Base-by-base conservation (phyloP, 1,140 invertebrate species). In the Drosophila micromelanica region DNA sequence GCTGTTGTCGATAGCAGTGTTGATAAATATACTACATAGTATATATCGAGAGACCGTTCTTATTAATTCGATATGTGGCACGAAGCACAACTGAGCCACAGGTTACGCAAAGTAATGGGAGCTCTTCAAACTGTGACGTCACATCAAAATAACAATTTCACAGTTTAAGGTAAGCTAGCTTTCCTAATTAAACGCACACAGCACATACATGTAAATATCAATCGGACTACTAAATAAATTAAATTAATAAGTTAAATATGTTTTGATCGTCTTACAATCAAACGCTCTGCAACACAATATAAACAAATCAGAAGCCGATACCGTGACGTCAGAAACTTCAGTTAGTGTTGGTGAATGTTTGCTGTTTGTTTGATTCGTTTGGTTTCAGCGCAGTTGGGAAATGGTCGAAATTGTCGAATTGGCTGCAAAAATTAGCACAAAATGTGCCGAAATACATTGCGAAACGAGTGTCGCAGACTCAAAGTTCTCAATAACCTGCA, bases 391-490 rank as follows among this genome's bases (percentile, higher is more conserved):
- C 30, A 46, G 45, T 54, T 38, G n/a, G 11, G 15, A 64, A 64
- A 71, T 71, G 60, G 11, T 71, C 2, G 46, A 63, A 49, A 71
- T 71, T 51, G 7, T 71, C 2, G 46, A 63, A 49, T 8, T 35
- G 32, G n/a, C 42, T 35, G 3, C 42, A 27, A 57, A 43, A 15
- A 51, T 49, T 3, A 46, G 35, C 5, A 57, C 49, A 12, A 76
- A 79, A 67, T 79, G 77, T 51, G 77, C 69, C 5, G 77, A 79
- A 76, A 79, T 79, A 32, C 61, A 56, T 35, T 79, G 59, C 48
- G 45, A 65, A 27, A 6, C 5, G 27, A 27, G 5, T 1, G 27
- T 6, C 5, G 27, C 27, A 3, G 17, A 17, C 3, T 56, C 43
- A 12, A 40, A 51, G 20, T 79, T 73, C 38, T 30, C 54, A 5